Evolutionary conservation across 2,797 vertebrate species (phyloP).

Genomic region (Tamandua tetradactyla): DNA sequence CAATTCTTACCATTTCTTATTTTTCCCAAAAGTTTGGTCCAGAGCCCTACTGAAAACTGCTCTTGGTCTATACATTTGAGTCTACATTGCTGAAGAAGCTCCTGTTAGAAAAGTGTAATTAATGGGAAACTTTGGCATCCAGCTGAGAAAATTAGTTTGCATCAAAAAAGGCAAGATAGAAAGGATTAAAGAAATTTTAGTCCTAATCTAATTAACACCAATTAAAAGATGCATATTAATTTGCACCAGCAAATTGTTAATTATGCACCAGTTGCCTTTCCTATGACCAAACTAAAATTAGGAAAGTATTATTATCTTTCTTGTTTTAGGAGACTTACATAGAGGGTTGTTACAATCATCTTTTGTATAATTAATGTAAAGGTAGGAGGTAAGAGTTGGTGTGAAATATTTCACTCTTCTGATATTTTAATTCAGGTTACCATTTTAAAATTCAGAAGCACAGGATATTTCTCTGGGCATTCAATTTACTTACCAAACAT

Average conservation of each 20-base stretch:
- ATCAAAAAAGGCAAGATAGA: constrained; percentile 89
- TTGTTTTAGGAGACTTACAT: constrained; percentile 81
- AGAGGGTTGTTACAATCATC: constrained; percentile 80
- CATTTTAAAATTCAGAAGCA: constrained; percentile 67
- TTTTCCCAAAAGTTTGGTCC: constrained; percentile 51
- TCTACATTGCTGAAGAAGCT: constrained; percentile 72
- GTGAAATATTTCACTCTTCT: constrained; percentile 55
- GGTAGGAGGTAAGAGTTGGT: constrained; percentile 76
- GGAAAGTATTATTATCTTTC: constrained; percentile 83
- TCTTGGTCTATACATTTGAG: constrained; percentile 56
- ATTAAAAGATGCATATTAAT: constrained; percentile 92
- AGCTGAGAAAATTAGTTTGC: constrained; percentile 91
- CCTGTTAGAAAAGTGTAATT: constrained; percentile 90
- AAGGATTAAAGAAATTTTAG: constrained; percentile 89
- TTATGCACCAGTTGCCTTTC: constrained; percentile 91
- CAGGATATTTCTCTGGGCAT: constrained; percentile 51
- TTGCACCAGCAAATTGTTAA: constrained; percentile 91
- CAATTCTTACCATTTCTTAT: constrained; percentile 53
- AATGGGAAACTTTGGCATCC: constrained; percentile 89
- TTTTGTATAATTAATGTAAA: constrained; percentile 76
- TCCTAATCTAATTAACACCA: constrained; percentile 95
- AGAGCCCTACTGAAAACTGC: constrained; percentile 37
- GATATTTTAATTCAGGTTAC: constrained; percentile 68
- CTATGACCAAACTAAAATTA: constrained; percentile 83
- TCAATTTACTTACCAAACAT: neutral